Evolutionary conservation across 2,888 invertebrate species (phyloP).

Genomic region (Dolomedes plantarius): DNA sequence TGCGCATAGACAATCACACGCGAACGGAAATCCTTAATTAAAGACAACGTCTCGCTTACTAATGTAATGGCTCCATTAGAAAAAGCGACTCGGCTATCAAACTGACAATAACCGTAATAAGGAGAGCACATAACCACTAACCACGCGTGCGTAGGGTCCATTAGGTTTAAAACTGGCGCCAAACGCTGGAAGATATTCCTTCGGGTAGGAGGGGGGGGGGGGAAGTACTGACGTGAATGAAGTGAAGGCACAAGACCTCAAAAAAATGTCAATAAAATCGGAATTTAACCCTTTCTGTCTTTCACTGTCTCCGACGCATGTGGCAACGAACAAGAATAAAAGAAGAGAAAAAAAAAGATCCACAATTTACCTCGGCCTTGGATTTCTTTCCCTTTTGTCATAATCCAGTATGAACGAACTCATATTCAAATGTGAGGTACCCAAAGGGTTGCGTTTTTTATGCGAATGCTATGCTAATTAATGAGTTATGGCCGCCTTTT

Average conservation of each 20-base stretch:
- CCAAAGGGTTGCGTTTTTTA: conserved; percentile 63
- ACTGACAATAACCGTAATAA: background rate
- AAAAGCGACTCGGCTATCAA: background rate
- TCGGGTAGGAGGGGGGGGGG: background rate
- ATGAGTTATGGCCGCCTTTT: conserved; percentile 48
- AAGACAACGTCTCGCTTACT: background rate
- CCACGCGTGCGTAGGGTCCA: background rate
- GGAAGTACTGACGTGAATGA: conserved; percentile 19
- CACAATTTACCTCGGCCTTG: conserved; percentile 38
- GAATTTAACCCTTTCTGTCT: conserved; percentile 39
- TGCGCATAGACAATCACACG: background rate
- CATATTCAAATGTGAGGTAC: conserved; percentile 56
- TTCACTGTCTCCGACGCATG: background rate
- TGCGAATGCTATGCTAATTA: conserved; percentile 63
- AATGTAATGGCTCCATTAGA: background rate
- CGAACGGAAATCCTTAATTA: conserved; percentile 14
- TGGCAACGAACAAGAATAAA: conserved; percentile 33
- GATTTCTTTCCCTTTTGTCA: background rate
- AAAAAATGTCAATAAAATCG: conserved; percentile 35
- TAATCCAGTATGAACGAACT: conserved; percentile 44
- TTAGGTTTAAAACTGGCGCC: background rate
- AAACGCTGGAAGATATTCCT: background rate
- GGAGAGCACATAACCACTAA: background rate
- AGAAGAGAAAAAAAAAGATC: background rate
- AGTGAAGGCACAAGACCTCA: conserved; percentile 35